phyloP scores from a whole-genome alignment of 2,113 vertebrate species.

The Centropus unirufus region DNA sequence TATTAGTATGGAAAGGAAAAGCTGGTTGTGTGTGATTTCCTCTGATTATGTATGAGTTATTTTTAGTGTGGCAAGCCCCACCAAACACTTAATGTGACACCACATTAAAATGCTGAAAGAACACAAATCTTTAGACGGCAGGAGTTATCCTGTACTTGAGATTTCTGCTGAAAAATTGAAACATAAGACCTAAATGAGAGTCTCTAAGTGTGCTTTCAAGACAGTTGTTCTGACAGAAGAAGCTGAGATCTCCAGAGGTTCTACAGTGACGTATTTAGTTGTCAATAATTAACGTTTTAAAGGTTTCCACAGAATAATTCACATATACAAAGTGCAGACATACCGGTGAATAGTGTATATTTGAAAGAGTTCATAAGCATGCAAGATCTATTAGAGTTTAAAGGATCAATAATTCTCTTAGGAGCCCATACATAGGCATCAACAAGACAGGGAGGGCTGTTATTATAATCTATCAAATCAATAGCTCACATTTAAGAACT shows the following conservation, averaged over 20 bases:
- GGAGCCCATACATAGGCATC: constrained; percentile 21
- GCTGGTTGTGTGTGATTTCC: background rate
- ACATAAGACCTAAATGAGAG: background rate
- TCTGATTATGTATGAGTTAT: background rate
- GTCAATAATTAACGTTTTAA: constrained; percentile 66
- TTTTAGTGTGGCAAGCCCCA: background rate
- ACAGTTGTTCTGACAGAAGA: constrained; percentile 11
- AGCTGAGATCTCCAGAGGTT: constrained; percentile 5
- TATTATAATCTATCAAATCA: background rate
- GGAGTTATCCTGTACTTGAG: background rate
- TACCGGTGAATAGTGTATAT: constrained; percentile 34
- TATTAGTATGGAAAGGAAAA: background rate
- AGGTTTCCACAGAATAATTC: constrained; percentile 61
- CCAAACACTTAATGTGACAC: background rate
- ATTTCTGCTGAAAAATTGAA: constrained; percentile 41
- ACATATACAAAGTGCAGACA: constrained; percentile 26
- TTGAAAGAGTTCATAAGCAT: constrained; percentile 46
- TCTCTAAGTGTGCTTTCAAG: background rate
- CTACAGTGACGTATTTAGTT: constrained; percentile 13
- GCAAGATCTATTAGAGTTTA: constrained; percentile 42
- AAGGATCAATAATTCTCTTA: constrained; percentile 43
- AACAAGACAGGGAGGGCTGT: background rate
- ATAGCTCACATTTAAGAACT: constrained; percentile 18
- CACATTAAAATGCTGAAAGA: background rate
- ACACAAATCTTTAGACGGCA: background rate